These are phyloP conservation scores for Trachelus stipa DNA, from an alignment of 2,888 invertebrate species.

Conservation along the genomic window DNA sequence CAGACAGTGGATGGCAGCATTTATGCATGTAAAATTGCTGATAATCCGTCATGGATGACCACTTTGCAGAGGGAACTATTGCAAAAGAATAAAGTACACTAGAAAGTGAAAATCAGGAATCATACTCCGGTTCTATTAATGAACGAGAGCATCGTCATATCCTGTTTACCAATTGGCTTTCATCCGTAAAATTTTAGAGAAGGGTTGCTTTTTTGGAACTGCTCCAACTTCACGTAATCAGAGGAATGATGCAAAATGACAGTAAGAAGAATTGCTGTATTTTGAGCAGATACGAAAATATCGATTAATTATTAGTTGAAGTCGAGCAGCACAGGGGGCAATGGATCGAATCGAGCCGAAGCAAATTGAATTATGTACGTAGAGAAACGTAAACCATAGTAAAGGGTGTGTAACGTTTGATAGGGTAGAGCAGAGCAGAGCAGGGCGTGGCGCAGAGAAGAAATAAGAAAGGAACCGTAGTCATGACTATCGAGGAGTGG, in stretches of 20 bases:
- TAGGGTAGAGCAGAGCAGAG: constrained; percentile 49
- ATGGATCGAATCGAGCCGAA: constrained; percentile 29
- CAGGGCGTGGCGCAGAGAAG: constrained; percentile 60
- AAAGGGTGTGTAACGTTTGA: constrained; percentile 27
- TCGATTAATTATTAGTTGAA: constrained; percentile 45
- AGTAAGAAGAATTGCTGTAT: too few species aligned
- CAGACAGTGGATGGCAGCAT: too few species aligned
- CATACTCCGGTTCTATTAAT: too few species aligned
- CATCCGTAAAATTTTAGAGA: too few species aligned
- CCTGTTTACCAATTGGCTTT: too few species aligned
- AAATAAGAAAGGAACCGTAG: constrained; percentile 60
- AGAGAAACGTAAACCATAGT: constrained; percentile 21
- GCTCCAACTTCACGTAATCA: too few species aligned
- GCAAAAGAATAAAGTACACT: too few species aligned
- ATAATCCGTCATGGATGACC: constrained; percentile 46
- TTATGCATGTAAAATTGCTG: constrained; percentile 28
- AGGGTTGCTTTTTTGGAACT: too few species aligned
- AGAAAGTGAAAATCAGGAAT: too few species aligned
- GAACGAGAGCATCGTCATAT: too few species aligned
- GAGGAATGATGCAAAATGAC: too few species aligned
- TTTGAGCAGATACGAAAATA: too few species aligned
- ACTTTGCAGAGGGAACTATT: constrained; percentile 2
- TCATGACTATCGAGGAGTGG: constrained; percentile 42
- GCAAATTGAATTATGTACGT: constrained; percentile 32
- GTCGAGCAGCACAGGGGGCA: constrained; percentile 32